Evolutionary conservation across 2,113 vertebrate genomes (phyloP).

Genomic region (Pongo pygmaeus): DNA sequence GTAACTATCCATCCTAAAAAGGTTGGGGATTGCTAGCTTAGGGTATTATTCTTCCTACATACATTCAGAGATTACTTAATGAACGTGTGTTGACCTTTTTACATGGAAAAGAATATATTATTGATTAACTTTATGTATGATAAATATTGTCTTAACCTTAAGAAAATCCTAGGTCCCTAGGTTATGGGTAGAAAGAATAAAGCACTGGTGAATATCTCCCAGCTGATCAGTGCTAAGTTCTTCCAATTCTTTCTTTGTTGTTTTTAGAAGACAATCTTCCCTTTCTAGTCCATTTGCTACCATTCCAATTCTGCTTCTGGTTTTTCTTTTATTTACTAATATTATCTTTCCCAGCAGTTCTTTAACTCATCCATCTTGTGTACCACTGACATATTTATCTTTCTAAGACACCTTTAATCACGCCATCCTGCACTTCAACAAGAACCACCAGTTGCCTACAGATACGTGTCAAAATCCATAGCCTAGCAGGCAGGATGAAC

Average conservation of each 20-base stretch:
- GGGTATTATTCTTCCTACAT: background rate
- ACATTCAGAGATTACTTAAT: background rate
- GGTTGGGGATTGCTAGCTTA: background rate
- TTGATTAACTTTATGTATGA: background rate
- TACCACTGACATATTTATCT: background rate
- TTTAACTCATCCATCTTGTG: background rate
- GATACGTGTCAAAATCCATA: background rate
- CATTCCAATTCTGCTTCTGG: background rate
- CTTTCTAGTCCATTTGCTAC: background rate
- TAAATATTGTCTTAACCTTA: constrained; percentile 6
- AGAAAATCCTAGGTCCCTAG: background rate
- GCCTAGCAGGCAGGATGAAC: background rate
- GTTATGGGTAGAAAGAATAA: background rate
- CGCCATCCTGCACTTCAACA: background rate
- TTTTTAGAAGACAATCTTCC: background rate
- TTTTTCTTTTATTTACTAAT: background rate
- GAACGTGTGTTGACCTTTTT: background rate
- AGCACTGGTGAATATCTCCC: background rate
- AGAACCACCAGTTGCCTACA: background rate
- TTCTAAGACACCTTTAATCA: background rate
- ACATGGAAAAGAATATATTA: background rate
- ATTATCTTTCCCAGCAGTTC: background rate
- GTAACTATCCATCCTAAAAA: too few relatives aligned
- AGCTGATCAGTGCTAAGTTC: background rate
- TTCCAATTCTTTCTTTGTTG: background rate